These are phyloP conservation scores for Scaptomyza parva DNA, from an alignment of 2,888 invertebrate species.

Conservation along the genomic window DNA sequence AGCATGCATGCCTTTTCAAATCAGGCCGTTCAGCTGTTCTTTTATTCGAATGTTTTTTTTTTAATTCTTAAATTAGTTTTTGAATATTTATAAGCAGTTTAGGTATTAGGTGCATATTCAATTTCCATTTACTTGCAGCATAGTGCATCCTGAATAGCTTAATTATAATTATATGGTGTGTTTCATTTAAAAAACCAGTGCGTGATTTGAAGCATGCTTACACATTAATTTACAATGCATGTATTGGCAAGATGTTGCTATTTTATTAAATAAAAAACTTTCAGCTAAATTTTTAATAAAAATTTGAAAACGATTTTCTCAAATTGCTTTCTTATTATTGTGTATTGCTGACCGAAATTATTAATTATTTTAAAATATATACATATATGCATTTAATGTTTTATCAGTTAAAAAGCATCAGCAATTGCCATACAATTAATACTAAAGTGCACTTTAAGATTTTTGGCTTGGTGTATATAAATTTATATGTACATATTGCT, in stretches of 20 bases:
- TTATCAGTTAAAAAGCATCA: conserved; percentile 60
- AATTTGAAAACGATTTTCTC: not conserved
- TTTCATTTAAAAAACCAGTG: not conserved
- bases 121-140: not conserved
- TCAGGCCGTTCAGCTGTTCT: conserved; percentile 16
- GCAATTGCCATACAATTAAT: conserved; percentile 17
- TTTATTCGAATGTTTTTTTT: conserved; percentile 15
- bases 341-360: not conserved
- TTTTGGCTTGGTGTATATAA: conserved; percentile 16
- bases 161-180: not conserved
- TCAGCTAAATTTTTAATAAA: not conserved
- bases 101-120: not conserved
- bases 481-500: conserved; percentile 22
- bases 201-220: not conserved
- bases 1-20: conserved; percentile 27
- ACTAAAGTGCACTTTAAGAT: conserved; percentile 14
- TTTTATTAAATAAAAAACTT: not conserved
- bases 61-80: not conserved
- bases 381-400: conserved; percentile 8
- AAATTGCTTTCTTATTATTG: not conserved
- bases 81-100: conserved; percentile 2
- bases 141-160: not conserved
- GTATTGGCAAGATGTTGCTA: not conserved
- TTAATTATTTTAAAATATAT: not conserved
- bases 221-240: not conserved